phyloP scores from a whole-genome alignment of 2,797 vertebrate genomes.

The Agapornis canus region DNA sequence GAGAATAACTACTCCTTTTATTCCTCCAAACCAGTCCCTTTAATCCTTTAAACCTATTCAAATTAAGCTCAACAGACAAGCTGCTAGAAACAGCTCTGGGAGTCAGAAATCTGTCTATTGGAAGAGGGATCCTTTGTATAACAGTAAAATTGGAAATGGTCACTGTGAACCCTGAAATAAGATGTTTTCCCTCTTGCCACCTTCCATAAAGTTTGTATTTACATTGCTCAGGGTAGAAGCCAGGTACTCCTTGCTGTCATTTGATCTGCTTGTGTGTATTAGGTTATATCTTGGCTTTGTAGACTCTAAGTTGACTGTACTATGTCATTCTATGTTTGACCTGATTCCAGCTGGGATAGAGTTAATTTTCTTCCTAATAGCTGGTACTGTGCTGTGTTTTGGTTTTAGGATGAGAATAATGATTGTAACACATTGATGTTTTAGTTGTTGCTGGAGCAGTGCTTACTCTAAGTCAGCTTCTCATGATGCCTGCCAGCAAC shows the following conservation, averaged over 20 bases:
- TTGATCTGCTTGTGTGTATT: background rate
- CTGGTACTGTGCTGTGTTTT: background rate
- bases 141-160: background rate
- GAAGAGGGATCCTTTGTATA: background rate
- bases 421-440: background rate
- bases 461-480: background rate
- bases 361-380: background rate
- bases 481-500: background rate
- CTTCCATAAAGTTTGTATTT: background rate
- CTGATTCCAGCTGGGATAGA: background rate
- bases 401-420: background rate
- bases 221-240: background rate
- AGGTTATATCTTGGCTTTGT: background rate
- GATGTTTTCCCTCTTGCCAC: background rate
- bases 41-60: background rate
- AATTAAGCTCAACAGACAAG: background rate
- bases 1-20: background rate
- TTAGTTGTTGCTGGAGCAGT: background rate
- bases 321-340: background rate
- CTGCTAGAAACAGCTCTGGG: background rate
- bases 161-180: background rate
- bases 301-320: background rate
- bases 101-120: background rate
- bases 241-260: background rate
- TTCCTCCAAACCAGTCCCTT: background rate